A percentile compares a stretch with the other conserved stretches of the same genome.
These are phyloP conservation scores for Tadarida brasiliensis DNA, from an alignment of 2,797 vertebrate genomes.

Conservation along the genomic window DNA sequence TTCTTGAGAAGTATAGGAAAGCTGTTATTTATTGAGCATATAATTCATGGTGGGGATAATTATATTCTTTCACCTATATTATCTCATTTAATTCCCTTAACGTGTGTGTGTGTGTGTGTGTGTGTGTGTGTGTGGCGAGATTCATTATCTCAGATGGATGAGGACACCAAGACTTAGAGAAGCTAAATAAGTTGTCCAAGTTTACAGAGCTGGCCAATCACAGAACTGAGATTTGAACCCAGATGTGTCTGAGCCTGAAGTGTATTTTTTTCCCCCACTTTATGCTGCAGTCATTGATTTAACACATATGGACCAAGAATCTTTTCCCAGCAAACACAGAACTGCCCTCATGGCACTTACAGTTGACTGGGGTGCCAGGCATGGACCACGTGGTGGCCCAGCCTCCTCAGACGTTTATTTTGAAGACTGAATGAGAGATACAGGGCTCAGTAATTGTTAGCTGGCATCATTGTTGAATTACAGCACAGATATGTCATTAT, in stretches of 20 bases:
- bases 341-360: not conserved
- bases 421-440: not conserved
- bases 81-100: not conserved
- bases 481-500: not conserved
- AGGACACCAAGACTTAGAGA: not conserved
- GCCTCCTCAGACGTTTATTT: not conserved
- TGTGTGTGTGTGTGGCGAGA: not conserved
- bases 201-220: not conserved
- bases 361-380: not conserved
- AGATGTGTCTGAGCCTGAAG: not conserved
- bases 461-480: not conserved
- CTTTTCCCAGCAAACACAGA: not conserved
- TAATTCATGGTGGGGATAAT: not conserved
- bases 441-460: not conserved
- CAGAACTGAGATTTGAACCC: not conserved
- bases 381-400: not conserved
- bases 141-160: not conserved
- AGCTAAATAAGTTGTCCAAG: not conserved
- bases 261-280: accelerated
- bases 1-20: not conserved
- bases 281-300: not conserved
- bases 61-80: not conserved
- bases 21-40: not conserved
- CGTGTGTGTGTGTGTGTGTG: not conserved
- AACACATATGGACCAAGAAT: not conserved